Evolutionary conservation across 1,140 invertebrate species (phyloP).

Genomic region (Drosophila teissieri): DNA sequence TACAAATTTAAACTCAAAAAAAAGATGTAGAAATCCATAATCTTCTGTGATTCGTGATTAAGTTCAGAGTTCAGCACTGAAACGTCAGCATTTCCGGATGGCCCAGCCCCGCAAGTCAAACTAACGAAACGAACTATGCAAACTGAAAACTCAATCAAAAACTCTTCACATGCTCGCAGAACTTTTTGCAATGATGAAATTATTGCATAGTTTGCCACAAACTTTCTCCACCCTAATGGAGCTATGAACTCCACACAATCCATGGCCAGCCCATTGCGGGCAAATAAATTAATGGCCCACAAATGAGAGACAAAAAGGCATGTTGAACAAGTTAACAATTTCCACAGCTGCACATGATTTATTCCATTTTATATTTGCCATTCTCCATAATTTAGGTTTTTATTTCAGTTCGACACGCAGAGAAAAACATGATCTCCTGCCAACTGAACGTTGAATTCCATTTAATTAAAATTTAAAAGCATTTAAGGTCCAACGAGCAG

Average conservation of each 20-base stretch:
- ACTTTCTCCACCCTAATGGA: slow-evolving; percentile 17
- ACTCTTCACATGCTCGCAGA: slow-evolving; percentile 64
- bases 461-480: slow-evolving; percentile 55
- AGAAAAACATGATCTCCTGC: slow-evolving; percentile 22
- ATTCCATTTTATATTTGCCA: slow-evolving; percentile 29
- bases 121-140: slow-evolving; percentile 32
- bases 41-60: background rate
- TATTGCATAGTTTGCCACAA: slow-evolving; percentile 58
- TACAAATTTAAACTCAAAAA: no score
- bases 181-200: slow-evolving; percentile 70
- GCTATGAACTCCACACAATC: slow-evolving; percentile 1
- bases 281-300: slow-evolving; percentile 38
- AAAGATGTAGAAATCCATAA: background rate
- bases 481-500: slow-evolving; percentile 36
- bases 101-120: slow-evolving; percentile 23
- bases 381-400: slow-evolving; percentile 38
- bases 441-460: slow-evolving; percentile 44
- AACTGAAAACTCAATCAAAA: slow-evolving; percentile 74
- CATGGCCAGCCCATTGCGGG: background rate
- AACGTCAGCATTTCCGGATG: slow-evolving; percentile 23
- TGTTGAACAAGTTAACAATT: slow-evolving; percentile 24
- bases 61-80: slow-evolving; percentile 17
- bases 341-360: slow-evolving; percentile 31
- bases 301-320: slow-evolving; percentile 12
- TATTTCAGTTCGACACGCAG: slow-evolving; percentile 42